Evolutionary conservation across 2,797 vertebrate genomes (phyloP), one percentile per base, ranked within the genome.

Genomic region (Peromyscus eremicus): DNA sequence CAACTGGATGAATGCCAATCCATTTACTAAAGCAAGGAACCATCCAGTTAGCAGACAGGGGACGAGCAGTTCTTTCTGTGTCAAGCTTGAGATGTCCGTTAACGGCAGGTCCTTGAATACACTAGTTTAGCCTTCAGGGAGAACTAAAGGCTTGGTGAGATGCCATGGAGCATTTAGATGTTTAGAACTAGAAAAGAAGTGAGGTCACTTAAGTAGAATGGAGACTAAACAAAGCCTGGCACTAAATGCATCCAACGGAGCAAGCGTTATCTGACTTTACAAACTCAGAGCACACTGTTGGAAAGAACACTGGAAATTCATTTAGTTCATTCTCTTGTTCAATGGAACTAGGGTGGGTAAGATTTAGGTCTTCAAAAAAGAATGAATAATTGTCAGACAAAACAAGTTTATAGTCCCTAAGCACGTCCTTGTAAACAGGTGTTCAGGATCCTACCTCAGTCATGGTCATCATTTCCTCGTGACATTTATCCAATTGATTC

Each of bases 401-500:
- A 62, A 81, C 8, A 29, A n/a, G 77, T 60, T 9, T 70, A 71
- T 0, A 46, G 34, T 0, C 92, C 16, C 37, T 86, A 92, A 64
- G 23, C 1, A 73, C 14, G 60, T 4, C 5, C n/a, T 64, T n/a
- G n/a, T n/a, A n/a, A n/a, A n/a, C n/a, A n/a, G n/a, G n/a, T 75
- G 6, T 60, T 64, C 62, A 81, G 86, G 82, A 40, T 43, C 96
- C 55, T 95, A 99, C 99, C 99, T 99, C 99, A 0, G 99, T 98
- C 2, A 99, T 97, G 12, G 98, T 98, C 43, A 99, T 99, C 98
- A 99, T 98, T 98, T 99, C 99, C 57, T 98, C 98, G 23, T 99
- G 99, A 89, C 99, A 98, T 81, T 99, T 99, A 37, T 99, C 99
- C 97, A 99, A 79, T 37, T 98, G 98, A 97, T 98, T 99, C 94